Evolutionary conservation across 2,888 invertebrate genomes (phyloP).

Genomic region (Leptinotarsa haldemani): DNA sequence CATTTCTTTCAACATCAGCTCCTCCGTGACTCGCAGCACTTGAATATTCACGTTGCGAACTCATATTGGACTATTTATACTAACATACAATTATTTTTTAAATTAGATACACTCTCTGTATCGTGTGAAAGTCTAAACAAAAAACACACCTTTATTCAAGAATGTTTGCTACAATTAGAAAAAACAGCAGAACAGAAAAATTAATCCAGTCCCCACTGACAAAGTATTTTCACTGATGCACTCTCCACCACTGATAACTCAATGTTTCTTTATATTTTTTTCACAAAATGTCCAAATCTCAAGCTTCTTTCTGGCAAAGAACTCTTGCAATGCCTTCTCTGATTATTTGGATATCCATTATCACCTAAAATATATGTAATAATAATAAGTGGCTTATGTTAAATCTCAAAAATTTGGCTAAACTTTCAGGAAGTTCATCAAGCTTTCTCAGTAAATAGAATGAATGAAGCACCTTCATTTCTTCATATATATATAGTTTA

Average conservation of each 20-base stretch:
- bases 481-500: too few species aligned
- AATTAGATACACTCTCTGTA: constrained; percentile 17
- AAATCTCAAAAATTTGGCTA: too few species aligned
- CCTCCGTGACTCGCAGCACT: constrained; percentile 29
- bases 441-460: too few species aligned
- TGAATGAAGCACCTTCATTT: too few species aligned
- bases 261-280: neutral
- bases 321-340: neutral
- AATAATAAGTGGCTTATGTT: too few species aligned
- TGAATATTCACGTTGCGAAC: constrained; percentile 38
- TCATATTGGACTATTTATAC: constrained; percentile 35
- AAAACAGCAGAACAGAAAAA: constrained; percentile 1
- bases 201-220: constrained; percentile 14
- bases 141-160: constrained; percentile 23
- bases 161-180: constrained; percentile 2
- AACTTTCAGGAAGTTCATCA: too few species aligned
- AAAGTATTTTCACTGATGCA: constrained; percentile 13
- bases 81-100: constrained; percentile 24
- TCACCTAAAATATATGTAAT: constrained; percentile 8
- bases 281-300: constrained; percentile 2
- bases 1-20: constrained; percentile 31
- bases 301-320: neutral
- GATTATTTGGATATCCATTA: constrained; percentile 1
- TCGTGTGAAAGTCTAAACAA: constrained; percentile 6
- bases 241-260: constrained; percentile 18